These are phyloP conservation scores for Pomacea maculata DNA, from an alignment of 1,140 invertebrate genomes.

Conservation along the genomic window DNA sequence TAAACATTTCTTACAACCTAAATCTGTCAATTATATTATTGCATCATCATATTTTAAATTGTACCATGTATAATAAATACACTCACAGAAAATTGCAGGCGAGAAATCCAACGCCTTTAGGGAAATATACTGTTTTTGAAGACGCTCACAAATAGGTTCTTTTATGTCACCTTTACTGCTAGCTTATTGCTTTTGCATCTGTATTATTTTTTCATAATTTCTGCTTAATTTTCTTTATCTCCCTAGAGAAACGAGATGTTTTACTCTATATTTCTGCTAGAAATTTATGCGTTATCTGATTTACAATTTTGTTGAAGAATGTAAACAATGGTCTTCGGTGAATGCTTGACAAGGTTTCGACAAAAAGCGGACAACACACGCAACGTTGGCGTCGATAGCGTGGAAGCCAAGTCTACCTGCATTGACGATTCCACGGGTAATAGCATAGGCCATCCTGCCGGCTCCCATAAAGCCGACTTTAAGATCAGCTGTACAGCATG, in stretches of 20 bases:
- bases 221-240: not conserved
- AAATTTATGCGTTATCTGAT: not conserved
- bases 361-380: not conserved
- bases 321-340: not conserved
- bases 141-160: no score
- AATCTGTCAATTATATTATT: no score
- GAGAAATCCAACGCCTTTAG: no score
- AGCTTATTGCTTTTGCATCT: no score
- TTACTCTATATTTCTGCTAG: not conserved
- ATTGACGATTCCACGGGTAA: slow-evolving; percentile 89
- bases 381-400: not conserved
- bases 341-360: not conserved
- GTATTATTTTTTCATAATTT: no score
- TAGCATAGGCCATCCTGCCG: slow-evolving; percentile 94
- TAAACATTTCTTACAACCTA: no score
- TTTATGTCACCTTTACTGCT: no score
- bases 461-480: slow-evolving; percentile 96
- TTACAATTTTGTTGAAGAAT: not conserved
- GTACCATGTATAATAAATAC: no score
- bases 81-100: no score
- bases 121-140: no score
- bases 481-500: slow-evolving; percentile 62
- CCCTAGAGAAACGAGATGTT: not conserved
- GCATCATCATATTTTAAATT: no score
- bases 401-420: slow-evolving; percentile 72